Conservation (phyloP, 2,113 vertebrate species). For the Uria aalge region DNA sequence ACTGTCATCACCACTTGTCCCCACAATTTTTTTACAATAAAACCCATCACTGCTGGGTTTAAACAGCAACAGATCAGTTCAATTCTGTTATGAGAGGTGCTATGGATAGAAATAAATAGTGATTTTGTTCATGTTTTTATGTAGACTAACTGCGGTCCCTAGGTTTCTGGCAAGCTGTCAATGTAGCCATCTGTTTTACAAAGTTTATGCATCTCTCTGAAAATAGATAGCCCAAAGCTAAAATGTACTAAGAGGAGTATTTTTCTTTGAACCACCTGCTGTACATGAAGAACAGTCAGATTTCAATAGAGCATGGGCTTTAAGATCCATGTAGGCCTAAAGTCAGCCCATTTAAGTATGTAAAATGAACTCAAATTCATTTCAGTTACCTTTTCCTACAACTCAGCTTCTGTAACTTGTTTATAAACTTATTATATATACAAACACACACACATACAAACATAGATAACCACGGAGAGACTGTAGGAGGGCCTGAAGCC, state of each 20-base stretch:
- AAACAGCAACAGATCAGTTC: neutral
- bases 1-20: neutral
- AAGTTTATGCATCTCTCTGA: slow-evolving; percentile 21
- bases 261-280: slow-evolving; percentile 22
- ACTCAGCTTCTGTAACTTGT: neutral
- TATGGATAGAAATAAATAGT: slow-evolving; percentile 5
- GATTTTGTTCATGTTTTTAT: slow-evolving; percentile 9
- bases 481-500: neutral
- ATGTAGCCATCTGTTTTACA: slow-evolving; percentile 12
- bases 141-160: neutral
- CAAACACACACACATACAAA: neutral
- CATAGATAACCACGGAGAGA: neutral
- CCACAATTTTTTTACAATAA: neutral
- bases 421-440: neutral
- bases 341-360: neutral
- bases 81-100: neutral
- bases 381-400: neutral
- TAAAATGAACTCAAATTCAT: neutral
- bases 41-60: neutral
- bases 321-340: neutral
- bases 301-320: neutral
- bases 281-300: neutral
- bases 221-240: slow-evolving; percentile 8
- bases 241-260: neutral
- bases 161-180: slow-evolving; percentile 41